A percentile compares a stretch with the other conserved stretches of the same genome.
These are phyloP conservation scores for Pristis pectinata DNA, from an alignment of 2,797 vertebrate genomes.

Conservation along the genomic window DNA sequence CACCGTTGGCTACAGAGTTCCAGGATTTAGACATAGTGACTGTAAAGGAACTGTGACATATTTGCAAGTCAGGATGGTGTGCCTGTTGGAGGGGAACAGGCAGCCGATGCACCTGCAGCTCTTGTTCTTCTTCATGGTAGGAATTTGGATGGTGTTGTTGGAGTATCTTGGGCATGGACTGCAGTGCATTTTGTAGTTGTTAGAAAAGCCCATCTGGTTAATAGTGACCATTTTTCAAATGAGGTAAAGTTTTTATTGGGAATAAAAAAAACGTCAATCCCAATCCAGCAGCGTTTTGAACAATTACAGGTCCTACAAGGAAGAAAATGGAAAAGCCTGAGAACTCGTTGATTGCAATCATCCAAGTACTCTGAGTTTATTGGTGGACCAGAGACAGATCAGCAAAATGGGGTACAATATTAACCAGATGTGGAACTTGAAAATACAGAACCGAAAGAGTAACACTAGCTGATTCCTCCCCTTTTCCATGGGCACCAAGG, in stretches of 20 bases:
- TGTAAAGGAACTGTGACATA: too few species aligned
- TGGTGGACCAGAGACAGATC: background rate
- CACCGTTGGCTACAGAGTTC: too few species aligned
- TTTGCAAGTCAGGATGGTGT: too few species aligned
- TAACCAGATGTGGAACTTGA: background rate
- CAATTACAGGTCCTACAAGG: background rate
- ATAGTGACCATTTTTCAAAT: too few species aligned
- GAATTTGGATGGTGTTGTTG: too few species aligned
- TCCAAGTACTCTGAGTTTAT: background rate
- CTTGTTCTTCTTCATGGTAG: too few species aligned
- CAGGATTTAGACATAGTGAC: too few species aligned
- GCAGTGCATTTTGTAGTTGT: too few species aligned
- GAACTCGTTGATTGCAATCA: background rate
- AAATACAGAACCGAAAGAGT: background rate
- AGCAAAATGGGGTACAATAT: background rate
- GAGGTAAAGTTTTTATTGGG: background rate
- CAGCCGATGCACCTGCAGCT: too few species aligned
- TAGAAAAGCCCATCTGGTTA: too few species aligned
- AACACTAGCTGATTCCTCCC: background rate
- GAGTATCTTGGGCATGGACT: too few species aligned
- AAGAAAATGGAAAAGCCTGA: background rate
- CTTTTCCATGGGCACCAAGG: background rate
- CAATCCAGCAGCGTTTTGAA: background rate
- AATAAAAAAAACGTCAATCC: background rate
- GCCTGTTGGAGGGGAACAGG: too few species aligned